Evolutionary conservation across 1,140 invertebrate genomes (phyloP), one percentile per base, ranked within the genome.

Genomic region (Dendroctonus ponderosae): DNA sequence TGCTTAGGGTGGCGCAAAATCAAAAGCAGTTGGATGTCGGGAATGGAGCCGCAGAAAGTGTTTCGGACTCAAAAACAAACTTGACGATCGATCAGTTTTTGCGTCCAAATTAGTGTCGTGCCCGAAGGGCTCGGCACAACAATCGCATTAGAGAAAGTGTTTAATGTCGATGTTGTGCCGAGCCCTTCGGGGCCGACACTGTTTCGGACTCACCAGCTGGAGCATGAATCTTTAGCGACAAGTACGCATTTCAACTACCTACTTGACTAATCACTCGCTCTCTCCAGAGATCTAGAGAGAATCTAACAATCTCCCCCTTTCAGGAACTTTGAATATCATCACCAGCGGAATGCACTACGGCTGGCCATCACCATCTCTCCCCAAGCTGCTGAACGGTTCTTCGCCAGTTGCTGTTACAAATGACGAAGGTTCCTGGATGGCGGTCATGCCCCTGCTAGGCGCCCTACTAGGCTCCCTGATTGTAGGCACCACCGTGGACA

Each of bases 351-450:
- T 77, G 73, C 70, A 75, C 54, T 75, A 74, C 40, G 76, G 76
- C 37, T 78, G 76, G 76, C 66, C 74, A 7, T 76, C 74, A 14
- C 71, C 74, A 6, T 71, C 73, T 7, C 52, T 78, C 6, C 71
- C 69, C 6, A 68, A 72, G 65, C 68, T 77, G 0, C 59, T 72
- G 14, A 41, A 68, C 56, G 46, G 62, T 9, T 65, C 68, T 12
- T 70, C 70, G 44, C 66, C 65, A 8, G 15, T 88, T 48, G 79
- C 76, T 26, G 80, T 87, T 61, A 82, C 84, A 0, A 52, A 79
- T 2, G 81, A 84, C 41, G 80, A 88, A 76, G 85, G 82, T 43
- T 86, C 87, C 5, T 89, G 86, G 86, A 81, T 89, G 43, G 85
- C 83, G 7, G 73, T 76, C 3, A 77, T 76, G 66, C 73, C 73